Evolutionary conservation across 2,888 invertebrate genomes (phyloP).

Genomic region (Andrena chrysosceles): DNA sequence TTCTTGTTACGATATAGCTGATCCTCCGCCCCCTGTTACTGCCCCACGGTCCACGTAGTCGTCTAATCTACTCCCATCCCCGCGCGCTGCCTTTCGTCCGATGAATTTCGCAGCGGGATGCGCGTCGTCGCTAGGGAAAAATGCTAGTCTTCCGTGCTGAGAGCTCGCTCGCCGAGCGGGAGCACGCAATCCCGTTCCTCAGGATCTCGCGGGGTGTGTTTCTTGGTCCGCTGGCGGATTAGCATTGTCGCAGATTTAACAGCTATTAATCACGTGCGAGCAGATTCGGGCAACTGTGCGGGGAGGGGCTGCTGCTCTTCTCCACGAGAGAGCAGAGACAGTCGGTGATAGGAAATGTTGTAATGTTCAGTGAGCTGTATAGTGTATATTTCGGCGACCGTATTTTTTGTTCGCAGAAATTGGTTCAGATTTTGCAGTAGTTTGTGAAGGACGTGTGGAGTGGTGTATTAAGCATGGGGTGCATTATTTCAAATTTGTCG

Average conservation of each 20-base stretch:
- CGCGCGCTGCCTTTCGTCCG: slow-evolving; percentile 23
- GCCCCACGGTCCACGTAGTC: background rate
- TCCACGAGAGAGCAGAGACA: too few relatives aligned
- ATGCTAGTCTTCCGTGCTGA: too few relatives aligned
- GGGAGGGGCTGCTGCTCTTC: too few relatives aligned
- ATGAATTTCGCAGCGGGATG: slow-evolving; percentile 1
- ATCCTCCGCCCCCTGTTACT: background rate
- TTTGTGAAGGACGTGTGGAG: too few relatives aligned
- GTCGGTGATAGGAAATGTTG: too few relatives aligned
- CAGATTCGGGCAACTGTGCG: too few relatives aligned
- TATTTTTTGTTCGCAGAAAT: too few relatives aligned
- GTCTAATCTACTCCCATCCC: slow-evolving; percentile 38
- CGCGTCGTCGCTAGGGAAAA: slow-evolving; percentile 6
- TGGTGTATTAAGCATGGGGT: too few relatives aligned
- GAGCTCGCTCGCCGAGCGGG: background rate
- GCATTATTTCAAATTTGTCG: too few relatives aligned
- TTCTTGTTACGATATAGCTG: slow-evolving; percentile 22
- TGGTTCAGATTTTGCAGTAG: too few relatives aligned
- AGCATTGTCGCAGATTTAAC: slow-evolving; percentile 34
- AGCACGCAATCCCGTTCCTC: slow-evolving; percentile 11
- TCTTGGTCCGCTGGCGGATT: slow-evolving; percentile 21
- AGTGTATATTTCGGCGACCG: too few relatives aligned
- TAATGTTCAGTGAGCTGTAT: too few relatives aligned
- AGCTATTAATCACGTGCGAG: background rate
- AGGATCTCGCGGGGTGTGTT: background rate